Percentiles rank a stretch among this genome's conserved stretches.
These are phyloP conservation scores for Canis aureus DNA, from an alignment of 2,113 vertebrate species.

Conservation along the genomic window DNA sequence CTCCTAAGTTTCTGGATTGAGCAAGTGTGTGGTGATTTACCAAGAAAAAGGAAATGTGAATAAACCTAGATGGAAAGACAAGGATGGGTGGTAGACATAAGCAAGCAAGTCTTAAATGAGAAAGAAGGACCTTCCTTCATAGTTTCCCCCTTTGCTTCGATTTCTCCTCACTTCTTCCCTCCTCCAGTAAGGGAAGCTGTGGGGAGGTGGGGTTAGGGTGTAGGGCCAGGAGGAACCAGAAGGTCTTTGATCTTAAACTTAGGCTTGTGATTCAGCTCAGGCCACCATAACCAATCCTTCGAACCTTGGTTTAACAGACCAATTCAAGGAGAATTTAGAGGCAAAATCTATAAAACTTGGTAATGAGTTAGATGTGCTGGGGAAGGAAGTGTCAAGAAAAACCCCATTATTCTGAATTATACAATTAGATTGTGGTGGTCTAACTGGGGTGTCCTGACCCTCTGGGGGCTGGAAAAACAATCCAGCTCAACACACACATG, in stretches of 20 bases:
- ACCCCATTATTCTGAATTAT: background rate
- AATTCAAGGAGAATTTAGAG: background rate
- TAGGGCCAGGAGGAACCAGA: background rate
- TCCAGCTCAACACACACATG: background rate
- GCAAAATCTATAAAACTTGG: background rate
- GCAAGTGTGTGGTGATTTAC: background rate
- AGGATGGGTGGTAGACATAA: background rate
- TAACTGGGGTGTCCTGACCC: background rate
- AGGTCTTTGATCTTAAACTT: background rate
- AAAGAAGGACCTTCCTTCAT: background rate
- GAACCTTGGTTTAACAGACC: background rate
- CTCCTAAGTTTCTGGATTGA: background rate
- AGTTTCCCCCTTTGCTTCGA: background rate
- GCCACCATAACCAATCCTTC: background rate
- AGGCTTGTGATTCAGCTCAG: background rate
- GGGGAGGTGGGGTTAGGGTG: background rate
- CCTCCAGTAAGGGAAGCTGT: background rate
- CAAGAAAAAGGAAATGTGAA: background rate
- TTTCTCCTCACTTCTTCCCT: background rate
- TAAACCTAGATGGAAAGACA: background rate
- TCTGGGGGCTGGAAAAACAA: background rate
- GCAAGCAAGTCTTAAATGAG: background rate
- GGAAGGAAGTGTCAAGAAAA: background rate
- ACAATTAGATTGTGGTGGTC: background rate
- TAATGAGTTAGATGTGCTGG: background rate